A percentile compares a stretch with the other conserved stretches of the same genome.
Conservation (phyloP, 1,140 invertebrate species). For the Penaeus indicus region DNA sequence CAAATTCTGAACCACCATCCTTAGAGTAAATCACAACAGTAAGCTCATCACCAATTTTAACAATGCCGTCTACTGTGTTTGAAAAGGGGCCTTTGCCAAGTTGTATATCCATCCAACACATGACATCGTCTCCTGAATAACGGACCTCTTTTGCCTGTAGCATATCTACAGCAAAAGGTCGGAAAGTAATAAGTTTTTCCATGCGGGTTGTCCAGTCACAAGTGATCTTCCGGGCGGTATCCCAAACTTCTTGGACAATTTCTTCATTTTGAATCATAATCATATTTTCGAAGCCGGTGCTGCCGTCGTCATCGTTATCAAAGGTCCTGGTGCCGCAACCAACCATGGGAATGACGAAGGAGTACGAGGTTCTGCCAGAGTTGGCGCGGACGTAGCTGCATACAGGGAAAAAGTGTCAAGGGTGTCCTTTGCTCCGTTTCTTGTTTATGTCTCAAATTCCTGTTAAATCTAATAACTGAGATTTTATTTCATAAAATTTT, state of each 20-base stretch:
- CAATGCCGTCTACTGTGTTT: slow-evolving; percentile 75
- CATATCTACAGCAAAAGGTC: slow-evolving; percentile 81
- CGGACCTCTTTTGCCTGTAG: slow-evolving; percentile 79
- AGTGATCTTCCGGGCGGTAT: slow-evolving; percentile 76
- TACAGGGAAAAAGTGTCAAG: slow-evolving; percentile 38
- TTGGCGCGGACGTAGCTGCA: slow-evolving; percentile 66
- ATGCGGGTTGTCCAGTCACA: slow-evolving; percentile 70
- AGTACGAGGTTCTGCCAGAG: slow-evolving; percentile 56
- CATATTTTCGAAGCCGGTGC: slow-evolving; percentile 69
- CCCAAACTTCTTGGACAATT: slow-evolving; percentile 73
- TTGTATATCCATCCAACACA: slow-evolving; percentile 85
- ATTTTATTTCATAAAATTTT: slow-evolving; percentile 8
- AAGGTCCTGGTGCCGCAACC: slow-evolving; percentile 76
- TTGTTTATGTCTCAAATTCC: slow-evolving; percentile 22
- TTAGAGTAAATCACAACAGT: slow-evolving; percentile 80
- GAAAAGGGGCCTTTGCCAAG: slow-evolving; percentile 83
- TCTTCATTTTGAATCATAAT: slow-evolving; percentile 67
- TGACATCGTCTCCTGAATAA: slow-evolving; percentile 75
- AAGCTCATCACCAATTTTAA: slow-evolving; percentile 80
- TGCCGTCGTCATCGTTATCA: slow-evolving; percentile 72
- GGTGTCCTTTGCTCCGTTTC: neutral
- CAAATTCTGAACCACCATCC: slow-evolving; percentile 77
- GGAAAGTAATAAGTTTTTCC: slow-evolving; percentile 77
- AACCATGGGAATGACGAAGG: slow-evolving; percentile 77
- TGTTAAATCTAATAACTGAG: no score